Conservation (phyloP, 2,888 invertebrate species). For the Oeneis ivallda region DNA sequence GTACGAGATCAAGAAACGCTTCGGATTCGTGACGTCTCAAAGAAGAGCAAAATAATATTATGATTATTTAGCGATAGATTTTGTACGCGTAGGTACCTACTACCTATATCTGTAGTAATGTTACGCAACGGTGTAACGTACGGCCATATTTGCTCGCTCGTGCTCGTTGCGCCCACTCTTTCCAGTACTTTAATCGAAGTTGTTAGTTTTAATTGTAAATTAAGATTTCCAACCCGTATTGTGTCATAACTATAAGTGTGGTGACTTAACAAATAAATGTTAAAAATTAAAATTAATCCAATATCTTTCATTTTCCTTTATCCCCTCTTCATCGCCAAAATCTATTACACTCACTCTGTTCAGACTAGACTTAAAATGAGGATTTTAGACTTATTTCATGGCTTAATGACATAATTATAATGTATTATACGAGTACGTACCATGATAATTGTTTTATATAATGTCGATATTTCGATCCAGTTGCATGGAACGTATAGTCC, state of each 20-base stretch:
- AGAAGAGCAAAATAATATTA: not conserved
- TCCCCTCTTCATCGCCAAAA: no score
- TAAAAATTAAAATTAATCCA: constrained; percentile 48
- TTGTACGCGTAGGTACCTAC: not conserved
- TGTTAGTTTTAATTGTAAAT: constrained; percentile 61
- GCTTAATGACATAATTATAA: no score
- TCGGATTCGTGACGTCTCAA: not conserved
- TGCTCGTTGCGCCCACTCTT: constrained; percentile 51
- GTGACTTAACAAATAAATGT: constrained; percentile 71
- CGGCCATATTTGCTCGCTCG: constrained; percentile 28
- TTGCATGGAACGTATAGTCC: no score
- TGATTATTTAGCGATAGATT: not conserved
- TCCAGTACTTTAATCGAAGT: constrained; percentile 56
- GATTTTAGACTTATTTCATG: no score
- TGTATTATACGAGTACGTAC: no score
- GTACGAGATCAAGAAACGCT: no score
- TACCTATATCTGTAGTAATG: not conserved
- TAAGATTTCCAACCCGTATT: constrained; percentile 69
- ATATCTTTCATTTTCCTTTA: constrained; percentile 11
- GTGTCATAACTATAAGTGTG: constrained; percentile 74
- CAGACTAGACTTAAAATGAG: no score
- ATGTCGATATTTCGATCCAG: no score
- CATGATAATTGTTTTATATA: no score
- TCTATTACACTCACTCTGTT: no score
- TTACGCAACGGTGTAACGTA: constrained; percentile 43